Evolutionary conservation across 2,797 vertebrate genomes (phyloP).

Genomic region (Zalophus californianus): DNA sequence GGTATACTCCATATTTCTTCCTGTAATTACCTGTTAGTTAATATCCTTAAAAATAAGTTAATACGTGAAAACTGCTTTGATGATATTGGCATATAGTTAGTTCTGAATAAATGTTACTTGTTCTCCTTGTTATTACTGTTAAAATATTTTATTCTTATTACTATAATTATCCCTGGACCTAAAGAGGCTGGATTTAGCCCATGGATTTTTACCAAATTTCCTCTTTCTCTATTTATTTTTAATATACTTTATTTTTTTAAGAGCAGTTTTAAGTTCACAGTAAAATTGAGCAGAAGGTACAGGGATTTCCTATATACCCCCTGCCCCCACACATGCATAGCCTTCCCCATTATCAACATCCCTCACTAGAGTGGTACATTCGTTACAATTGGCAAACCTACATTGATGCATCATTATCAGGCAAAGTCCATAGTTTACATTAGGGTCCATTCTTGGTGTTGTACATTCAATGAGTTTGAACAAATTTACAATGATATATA

Average conservation of each 20-base stretch:
- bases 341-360: neutral
- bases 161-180: neutral
- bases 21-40: neutral
- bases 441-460: neutral
- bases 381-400: neutral
- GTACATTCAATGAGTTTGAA: neutral
- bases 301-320: neutral
- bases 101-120: constrained; percentile 7
- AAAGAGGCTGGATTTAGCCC: neutral
- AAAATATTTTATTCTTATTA: neutral
- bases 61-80: neutral
- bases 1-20: neutral
- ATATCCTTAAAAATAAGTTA: neutral
- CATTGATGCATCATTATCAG: neutral
- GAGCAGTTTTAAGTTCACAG: neutral
- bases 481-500: neutral
- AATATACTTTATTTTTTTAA: neutral
- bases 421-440: neutral
- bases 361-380: neutral
- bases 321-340: neutral
- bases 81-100: neutral
- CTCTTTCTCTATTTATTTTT: neutral
- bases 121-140: neutral
- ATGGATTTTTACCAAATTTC: neutral
- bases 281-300: neutral